Conservation (phyloP, 2,113 vertebrate genomes). For the Melanerpes aurifrons region DNA sequence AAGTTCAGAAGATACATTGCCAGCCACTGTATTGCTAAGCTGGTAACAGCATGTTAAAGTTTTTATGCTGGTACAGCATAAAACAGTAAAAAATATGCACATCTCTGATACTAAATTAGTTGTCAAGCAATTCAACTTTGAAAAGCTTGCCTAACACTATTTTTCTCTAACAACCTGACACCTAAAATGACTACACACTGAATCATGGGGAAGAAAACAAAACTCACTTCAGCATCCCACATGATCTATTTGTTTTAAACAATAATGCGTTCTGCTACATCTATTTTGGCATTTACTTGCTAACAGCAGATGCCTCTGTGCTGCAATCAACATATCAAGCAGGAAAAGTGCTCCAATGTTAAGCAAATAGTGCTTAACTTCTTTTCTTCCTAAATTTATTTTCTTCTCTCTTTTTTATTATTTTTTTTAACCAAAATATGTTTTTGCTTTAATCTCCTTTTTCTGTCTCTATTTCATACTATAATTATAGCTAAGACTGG, state of each 20-base stretch:
- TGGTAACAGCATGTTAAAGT: not conserved
- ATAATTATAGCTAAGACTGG: not conserved
- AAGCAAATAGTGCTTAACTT: conserved; percentile 13
- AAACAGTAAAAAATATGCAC: conserved; percentile 17
- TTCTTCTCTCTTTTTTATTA: not conserved
- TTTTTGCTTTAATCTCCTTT: not conserved
- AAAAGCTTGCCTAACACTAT: conserved; percentile 57
- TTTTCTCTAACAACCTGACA: conserved; percentile 54
- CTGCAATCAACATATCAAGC: conserved; percentile 11
- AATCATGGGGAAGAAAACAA: conserved; percentile 60
- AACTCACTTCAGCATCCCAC: conserved; percentile 61
- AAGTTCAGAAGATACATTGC: not conserved
- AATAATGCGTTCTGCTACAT: conserved; percentile 52
- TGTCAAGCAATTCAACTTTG: conserved; percentile 44
- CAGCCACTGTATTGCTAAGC: conserved; percentile 4
- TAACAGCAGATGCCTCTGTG: conserved; percentile 62
- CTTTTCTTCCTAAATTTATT: conserved; percentile 41
- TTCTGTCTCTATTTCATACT: not conserved
- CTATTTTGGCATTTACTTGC: conserved; percentile 32
- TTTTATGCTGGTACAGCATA: not conserved
- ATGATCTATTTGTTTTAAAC: conserved; percentile 70
- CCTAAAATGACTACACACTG: conserved; percentile 45
- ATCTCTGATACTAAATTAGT: conserved; percentile 57
- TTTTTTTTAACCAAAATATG: not conserved
- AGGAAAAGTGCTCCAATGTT: conserved; percentile 39